These are phyloP conservation scores for Meandrina meandrites DNA, from an alignment of 92 coral and sea anemone species.

Conservation along the genomic window DNA sequence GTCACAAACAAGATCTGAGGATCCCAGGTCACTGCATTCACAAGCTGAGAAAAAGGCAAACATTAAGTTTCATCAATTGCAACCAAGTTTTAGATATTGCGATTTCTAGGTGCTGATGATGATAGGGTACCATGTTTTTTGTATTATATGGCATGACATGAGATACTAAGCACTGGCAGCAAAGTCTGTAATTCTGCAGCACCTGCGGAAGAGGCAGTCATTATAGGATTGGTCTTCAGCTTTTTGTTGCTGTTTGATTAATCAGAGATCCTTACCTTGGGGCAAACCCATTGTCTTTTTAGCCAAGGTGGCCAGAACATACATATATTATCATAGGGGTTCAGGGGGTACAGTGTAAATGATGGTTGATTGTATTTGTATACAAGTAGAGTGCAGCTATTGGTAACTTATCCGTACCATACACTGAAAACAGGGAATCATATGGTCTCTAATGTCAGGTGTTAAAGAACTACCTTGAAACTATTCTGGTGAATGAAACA, in stretches of 20 bases:
- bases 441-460: not conserved
- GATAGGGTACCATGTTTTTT: no score
- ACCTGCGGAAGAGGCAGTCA: no score
- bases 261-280: no score
- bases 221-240: no score
- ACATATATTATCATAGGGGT: not conserved
- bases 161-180: no score
- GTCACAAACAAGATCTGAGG: constrained; percentile 82
- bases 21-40: constrained; percentile 73
- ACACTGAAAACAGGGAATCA: not conserved
- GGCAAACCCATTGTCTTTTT: no score
- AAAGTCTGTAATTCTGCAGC: no score
- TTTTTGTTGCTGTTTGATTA: no score
- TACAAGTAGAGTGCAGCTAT: not conserved
- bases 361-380: not conserved
- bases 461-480: not conserved
- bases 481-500: not conserved
- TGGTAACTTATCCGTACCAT: not conserved
- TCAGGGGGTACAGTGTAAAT: not conserved
- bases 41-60: constrained; percentile 63
- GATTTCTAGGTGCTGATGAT: no score
- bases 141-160: no score
- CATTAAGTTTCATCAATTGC: not conserved
- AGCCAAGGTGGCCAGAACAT: no score
- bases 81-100: no score